These are phyloP conservation scores for Pluvialis apricaria DNA, from an alignment of 2,113 vertebrate species.

Conservation along the genomic window DNA sequence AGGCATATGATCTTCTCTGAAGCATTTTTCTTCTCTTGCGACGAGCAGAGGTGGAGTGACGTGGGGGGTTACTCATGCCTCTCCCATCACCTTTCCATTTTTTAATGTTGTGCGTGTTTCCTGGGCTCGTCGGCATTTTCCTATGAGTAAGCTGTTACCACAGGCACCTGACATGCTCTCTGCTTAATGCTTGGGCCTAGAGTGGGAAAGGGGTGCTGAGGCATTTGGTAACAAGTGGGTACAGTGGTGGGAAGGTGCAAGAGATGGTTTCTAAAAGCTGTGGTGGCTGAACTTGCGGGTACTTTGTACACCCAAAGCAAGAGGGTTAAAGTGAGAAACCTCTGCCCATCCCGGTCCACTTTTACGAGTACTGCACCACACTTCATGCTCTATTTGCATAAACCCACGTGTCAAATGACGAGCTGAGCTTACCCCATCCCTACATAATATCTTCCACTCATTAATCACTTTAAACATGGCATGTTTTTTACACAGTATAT, in stretches of 20 bases:
- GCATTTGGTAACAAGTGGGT: not conserved
- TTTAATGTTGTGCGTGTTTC: not conserved
- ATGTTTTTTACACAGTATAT: not conserved
- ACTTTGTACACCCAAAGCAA: not conserved
- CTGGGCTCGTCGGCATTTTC: not conserved
- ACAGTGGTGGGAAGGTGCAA: not conserved
- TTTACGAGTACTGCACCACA: not conserved
- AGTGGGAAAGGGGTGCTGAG: not conserved
- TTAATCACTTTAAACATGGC: not conserved
- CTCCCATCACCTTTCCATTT: not conserved
- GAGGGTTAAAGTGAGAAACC: not conserved
- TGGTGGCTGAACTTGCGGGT: not conserved
- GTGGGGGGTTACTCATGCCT: not conserved
- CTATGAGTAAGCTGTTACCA: constrained; percentile 8
- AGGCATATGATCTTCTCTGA: not conserved
- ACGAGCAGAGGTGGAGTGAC: not conserved
- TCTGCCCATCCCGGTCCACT: not conserved
- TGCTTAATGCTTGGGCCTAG: not conserved
- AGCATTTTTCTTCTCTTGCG: not conserved
- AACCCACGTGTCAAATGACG: not conserved
- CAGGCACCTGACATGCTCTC: rapidly evolving
- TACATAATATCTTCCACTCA: not conserved
- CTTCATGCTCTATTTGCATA: not conserved
- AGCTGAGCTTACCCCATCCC: not conserved
- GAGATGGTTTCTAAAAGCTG: not conserved